Base-by-base conservation (phyloP, 2,797 vertebrate genomes). In the Phataginus tricuspis region DNA sequence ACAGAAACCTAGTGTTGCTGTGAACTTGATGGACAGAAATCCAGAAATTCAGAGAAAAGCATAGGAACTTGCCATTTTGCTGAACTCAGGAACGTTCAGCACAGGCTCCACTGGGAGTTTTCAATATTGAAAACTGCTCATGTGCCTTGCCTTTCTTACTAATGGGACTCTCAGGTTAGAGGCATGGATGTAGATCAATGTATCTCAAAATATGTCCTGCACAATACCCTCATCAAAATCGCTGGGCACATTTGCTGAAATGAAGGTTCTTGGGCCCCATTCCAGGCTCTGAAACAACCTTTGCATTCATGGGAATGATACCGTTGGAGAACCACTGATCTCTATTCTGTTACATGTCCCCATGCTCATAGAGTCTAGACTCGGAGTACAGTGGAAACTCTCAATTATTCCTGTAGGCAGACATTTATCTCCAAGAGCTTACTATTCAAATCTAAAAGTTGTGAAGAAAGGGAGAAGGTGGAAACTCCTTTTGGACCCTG, bases 31-130 rank as follows among this genome's bases (percentile, higher is more conserved):
- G 23, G 34, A 90, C 69, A 95, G 49, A 93, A 49, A 90, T 59
- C 31, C 74, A 96, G n/a, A 89, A 57, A 82, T 61, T 13, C 63
- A 95, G 45, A 68, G 10, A 91, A 96, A 91, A 91, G 16, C 31
- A 64, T 12, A 79, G 57, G 84, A 86, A 91, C 16, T 2, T 84
- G 31, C 72, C 9, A 94, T 85, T 93, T 90, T 90, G 45, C 53
- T 83, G n/a, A 95, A 79, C 19, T 78, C 27, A 68, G 34, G 37
- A 96, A 49, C 16, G 45, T 37, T 91, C 19, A n/a, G 75, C 21
- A 88, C 23, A 71, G 10, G 19, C 12, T 49, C 37, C 42, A 59
- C 2, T 42, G 57, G 27, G 31, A 39, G 61, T 42, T 84, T 93
- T 59, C 71, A 93, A 57, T 23, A 69, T 0, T 75, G 14, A 83